phyloP scores from a whole-genome alignment of 1,140 invertebrate species.

The Bombus ignitus region DNA sequence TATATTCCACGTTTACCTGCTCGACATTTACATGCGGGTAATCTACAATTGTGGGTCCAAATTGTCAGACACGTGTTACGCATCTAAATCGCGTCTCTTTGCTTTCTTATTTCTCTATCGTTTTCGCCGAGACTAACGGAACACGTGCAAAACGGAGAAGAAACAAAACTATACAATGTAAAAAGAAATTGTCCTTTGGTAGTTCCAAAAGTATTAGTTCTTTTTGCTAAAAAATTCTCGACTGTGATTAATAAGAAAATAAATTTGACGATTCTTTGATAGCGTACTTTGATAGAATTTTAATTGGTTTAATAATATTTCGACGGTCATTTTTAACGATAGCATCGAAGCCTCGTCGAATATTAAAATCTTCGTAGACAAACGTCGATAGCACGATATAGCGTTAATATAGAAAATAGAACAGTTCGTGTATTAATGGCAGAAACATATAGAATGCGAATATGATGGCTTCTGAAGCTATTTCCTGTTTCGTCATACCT shows the following conservation, averaged over 20 bases:
- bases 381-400: not conserved
- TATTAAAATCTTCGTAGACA: no score
- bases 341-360: not conserved
- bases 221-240: not conserved
- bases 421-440: not conserved
- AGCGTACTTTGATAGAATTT: not conserved
- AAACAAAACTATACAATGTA: no score
- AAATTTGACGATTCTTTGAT: no score
- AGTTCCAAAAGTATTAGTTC: not conserved
- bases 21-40: slow-evolving; percentile 29
- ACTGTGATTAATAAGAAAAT: not conserved
- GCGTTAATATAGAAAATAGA: not conserved
- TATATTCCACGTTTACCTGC: slow-evolving; percentile 43
- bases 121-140: no score
- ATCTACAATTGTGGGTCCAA: slow-evolving; percentile 35
- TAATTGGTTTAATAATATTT: no score
- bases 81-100: not conserved
- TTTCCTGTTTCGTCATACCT: not conserved
- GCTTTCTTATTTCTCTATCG: not conserved
- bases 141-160: not conserved
- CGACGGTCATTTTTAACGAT: not conserved
- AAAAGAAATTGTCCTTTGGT: no score
- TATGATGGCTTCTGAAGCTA: not conserved
- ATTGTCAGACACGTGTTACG: slow-evolving; percentile 34
- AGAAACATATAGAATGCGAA: not conserved